phyloP scores from a whole-genome alignment of 2,888 invertebrate species.

The Trichopria drosophilae region DNA sequence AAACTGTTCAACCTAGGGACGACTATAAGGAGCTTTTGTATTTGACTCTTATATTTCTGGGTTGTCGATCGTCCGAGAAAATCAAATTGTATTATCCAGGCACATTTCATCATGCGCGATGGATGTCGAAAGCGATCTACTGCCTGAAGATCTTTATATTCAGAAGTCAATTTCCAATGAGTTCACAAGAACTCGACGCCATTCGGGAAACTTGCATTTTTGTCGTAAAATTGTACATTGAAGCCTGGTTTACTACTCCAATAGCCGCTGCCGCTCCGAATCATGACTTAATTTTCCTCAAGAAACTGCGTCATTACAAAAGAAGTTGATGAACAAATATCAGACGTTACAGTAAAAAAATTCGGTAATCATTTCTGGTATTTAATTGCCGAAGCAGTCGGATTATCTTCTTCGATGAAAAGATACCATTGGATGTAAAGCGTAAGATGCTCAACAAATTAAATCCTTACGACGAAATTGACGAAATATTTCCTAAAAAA shows the following conservation, averaged over 20 bases:
- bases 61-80: too few species aligned
- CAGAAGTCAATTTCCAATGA: conserved; percentile 34
- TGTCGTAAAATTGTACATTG: conserved; percentile 38
- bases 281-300: conserved; percentile 35
- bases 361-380: conserved; percentile 15
- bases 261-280: conserved; percentile 33
- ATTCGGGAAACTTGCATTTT: conserved; percentile 38
- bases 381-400: conserved; percentile 9
- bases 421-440: conserved; percentile 1
- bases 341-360: background rate
- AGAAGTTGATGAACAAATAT: conserved; percentile 18
- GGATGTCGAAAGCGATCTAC: conserved; percentile 43
- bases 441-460: conserved; percentile 1
- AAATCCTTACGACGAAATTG: conserved; percentile 3
- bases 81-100: conserved; percentile 35
- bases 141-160: conserved; percentile 43
- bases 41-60: conserved; percentile 35
- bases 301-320: conserved; percentile 30
- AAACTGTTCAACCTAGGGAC: too few species aligned
- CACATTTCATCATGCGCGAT: conserved; percentile 40
- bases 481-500: conserved; percentile 1
- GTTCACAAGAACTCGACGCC: conserved; percentile 25
- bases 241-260: too few species aligned
- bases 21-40: conserved; percentile 38
- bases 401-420: conserved; percentile 28